Evolutionary conservation across 2,113 vertebrate species (phyloP), one percentile per base, ranked within the genome.

Genomic region (Rhadina sibilatrix): DNA sequence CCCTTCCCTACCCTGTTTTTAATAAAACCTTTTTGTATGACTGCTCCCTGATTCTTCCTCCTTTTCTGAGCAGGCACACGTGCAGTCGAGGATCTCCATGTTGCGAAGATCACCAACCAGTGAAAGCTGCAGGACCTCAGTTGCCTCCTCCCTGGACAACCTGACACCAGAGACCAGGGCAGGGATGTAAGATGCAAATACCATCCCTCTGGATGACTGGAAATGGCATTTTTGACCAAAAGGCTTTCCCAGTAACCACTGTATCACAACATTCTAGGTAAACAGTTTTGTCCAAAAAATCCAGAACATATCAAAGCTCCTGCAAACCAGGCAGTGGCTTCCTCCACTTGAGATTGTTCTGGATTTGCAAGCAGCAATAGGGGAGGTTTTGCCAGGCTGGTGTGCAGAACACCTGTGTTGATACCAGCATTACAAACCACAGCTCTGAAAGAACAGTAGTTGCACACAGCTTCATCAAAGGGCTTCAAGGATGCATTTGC

Each of bases 21-120:
- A 78, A 20, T 59, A 71, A 49, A 12, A 7, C 3, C 3, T 5
- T 65, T 89, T 82, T 56, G 6, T 49, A 30, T 13, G 31, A 30
- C 10, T 82, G 12, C 47, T 87, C 47, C 15, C 27, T 71, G 60
- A 11, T 30, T 78, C 38, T 84, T 84, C 25, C 11, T 70, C 33
- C 61, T 87, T 78, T 68, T 66, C 81, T 1, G 2, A 87, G 56
- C 44, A 63, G 35, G 46, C 25, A 35, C 30, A 19, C 15, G 15
- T 0, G 3, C 40, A 60, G 33, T 42, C 0, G 0, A 86, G 31
- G 31, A 47, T 47, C 54, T 74, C 66, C 49, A 53, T 0, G 1
- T 6, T 23, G 17, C 5, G 3, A 75, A 76, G 66, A 61, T 19
- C 13, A 47, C 14, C 0, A 0, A 49, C 15, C 28, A 28, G 31